Evolutionary conservation across 1,140 invertebrate species (phyloP).

Genomic region (Amyelois transitella): DNA sequence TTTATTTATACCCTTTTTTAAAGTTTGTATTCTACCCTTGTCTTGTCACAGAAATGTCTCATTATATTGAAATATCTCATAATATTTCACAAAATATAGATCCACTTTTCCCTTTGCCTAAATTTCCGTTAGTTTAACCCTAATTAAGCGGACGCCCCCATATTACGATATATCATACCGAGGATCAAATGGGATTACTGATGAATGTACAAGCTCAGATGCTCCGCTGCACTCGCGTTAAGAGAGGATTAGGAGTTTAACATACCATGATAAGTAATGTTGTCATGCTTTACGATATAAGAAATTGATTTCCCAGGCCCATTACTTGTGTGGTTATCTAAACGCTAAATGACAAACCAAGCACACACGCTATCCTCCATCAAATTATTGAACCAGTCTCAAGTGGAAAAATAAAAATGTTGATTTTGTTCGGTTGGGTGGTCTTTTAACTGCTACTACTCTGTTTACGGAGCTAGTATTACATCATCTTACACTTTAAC

Average conservation of each 20-base stretch:
- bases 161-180: conserved; percentile 4
- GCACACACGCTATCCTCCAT: neutral
- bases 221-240: neutral
- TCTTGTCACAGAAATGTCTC: too few species aligned
- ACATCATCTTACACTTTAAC: too few species aligned
- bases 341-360: conserved; percentile 1
- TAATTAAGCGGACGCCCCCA: neutral
- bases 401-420: neutral
- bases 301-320: conserved; percentile 1
- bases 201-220: conserved; percentile 11
- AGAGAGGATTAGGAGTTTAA: conserved; percentile 8
- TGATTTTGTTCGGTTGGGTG: conserved; percentile 1
- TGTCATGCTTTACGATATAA: conserved; percentile 3
- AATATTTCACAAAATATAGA: neutral
- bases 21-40: too few species aligned
- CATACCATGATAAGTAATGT: conserved; percentile 3
- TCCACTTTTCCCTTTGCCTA: neutral
- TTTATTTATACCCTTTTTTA: neutral
- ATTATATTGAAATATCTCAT: too few species aligned
- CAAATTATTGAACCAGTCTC: neutral
- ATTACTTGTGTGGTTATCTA: neutral
- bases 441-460: neutral
- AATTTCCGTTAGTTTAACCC: neutral
- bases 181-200: conserved; percentile 20
- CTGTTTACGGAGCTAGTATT: neutral